Evolutionary conservation across 2,888 invertebrate species (phyloP).

Genomic region (Caenorhabditis sp.): DNA sequence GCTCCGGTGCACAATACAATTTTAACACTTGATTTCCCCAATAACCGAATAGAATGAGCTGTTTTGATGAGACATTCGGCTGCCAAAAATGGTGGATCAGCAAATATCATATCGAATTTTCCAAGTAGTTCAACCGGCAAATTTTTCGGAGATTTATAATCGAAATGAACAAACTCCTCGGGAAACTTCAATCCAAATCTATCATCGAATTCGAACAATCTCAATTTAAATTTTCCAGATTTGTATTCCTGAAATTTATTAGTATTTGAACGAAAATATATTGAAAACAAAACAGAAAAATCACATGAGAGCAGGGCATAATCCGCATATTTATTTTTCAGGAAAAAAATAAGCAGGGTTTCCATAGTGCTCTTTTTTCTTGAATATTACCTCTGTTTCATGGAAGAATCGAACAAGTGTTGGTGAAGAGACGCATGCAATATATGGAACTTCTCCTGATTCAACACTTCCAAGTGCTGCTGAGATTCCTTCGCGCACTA

Average conservation of each 20-base stretch:
- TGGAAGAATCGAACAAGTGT: slow-evolving; percentile 51
- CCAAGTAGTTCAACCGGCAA: slow-evolving; percentile 76
- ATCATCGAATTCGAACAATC: slow-evolving; percentile 82
- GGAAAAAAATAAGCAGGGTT: too few species aligned
- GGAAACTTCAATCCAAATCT: slow-evolving; percentile 79
- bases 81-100: slow-evolving; percentile 93
- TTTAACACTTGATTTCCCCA: slow-evolving; percentile 78
- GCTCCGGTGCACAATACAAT: slow-evolving; percentile 87
- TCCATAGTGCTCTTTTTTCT: background rate
- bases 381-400: slow-evolving; percentile 35
- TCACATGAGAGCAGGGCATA: background rate
- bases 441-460: slow-evolving; percentile 15
- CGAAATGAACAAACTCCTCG: slow-evolving; percentile 83
- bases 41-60: slow-evolving; percentile 80
- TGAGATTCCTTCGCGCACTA: slow-evolving; percentile 37
- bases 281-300: background rate
- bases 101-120: slow-evolving; percentile 81
- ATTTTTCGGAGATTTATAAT: slow-evolving; percentile 80
- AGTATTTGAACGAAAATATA: background rate
- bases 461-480: slow-evolving; percentile 6
- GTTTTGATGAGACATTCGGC: slow-evolving; percentile 89
- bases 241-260: slow-evolving; percentile 36
- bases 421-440: slow-evolving; percentile 54
- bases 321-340: background rate
- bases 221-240: slow-evolving; percentile 21